Percentiles rank a stretch among this genome's conserved stretches.
phyloP scores from a whole-genome alignment of 2,797 vertebrate genomes.

The Neoniphon sammara region DNA sequence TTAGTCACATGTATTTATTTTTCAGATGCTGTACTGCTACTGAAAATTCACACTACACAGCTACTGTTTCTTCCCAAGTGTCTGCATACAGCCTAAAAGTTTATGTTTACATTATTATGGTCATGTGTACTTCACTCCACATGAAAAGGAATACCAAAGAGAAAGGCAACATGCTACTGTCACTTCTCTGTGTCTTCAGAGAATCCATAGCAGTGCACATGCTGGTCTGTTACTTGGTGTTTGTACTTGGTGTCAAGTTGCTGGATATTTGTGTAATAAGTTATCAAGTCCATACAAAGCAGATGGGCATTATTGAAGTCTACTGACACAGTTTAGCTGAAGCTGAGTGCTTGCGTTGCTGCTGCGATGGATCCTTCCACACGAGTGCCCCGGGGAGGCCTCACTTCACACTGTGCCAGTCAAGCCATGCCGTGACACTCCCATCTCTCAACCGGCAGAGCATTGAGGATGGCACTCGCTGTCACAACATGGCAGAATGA shows the following conservation, averaged over 20 bases:
- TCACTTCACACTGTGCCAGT: slow-evolving; percentile 71
- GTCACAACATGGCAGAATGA: slow-evolving; percentile 74
- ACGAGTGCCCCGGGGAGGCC: slow-evolving; percentile 63
- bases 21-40: background rate
- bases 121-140: slow-evolving; percentile 11
- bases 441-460: slow-evolving; percentile 65
- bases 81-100: slow-evolving; percentile 7
- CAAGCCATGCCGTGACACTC: slow-evolving; percentile 58
- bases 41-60: background rate
- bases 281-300: slow-evolving; percentile 65
- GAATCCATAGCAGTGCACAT: slow-evolving; percentile 8
- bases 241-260: slow-evolving; percentile 44
- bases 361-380: slow-evolving; percentile 69
- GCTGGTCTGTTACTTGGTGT: slow-evolving; percentile 29
- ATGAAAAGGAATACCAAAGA: slow-evolving; percentile 10
- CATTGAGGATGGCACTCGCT: slow-evolving; percentile 65
- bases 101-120: background rate
- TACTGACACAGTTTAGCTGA: slow-evolving; percentile 68
- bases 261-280: slow-evolving; percentile 57
- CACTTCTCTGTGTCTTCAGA: slow-evolving; percentile 31
- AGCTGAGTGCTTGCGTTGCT: slow-evolving; percentile 64
- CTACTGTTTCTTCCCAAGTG: background rate
- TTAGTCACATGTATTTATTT: background rate
- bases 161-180: slow-evolving; percentile 24
- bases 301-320: slow-evolving; percentile 71